Evolutionary conservation across 2,888 invertebrate genomes (phyloP).

Genomic region (Ganaspis brasiliensis): DNA sequence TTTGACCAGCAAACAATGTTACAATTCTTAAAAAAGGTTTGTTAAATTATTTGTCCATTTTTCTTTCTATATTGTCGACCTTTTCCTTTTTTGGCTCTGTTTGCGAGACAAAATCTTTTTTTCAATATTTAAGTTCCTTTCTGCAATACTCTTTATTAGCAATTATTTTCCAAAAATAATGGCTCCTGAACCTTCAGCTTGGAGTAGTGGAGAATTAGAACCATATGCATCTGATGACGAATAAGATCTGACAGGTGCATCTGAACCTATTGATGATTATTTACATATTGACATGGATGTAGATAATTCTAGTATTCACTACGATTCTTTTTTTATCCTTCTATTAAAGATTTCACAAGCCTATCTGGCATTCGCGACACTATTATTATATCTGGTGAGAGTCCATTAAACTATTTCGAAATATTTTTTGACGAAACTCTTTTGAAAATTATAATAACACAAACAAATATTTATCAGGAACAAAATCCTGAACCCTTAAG

Average conservation of each 20-base stretch:
- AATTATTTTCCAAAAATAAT: neutral
- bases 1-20: too few species aligned
- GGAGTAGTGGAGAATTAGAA: slow-evolving; percentile 39
- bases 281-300: neutral
- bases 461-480: slow-evolving; percentile 41
- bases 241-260: neutral
- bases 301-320: slow-evolving; percentile 6
- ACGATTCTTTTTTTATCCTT: slow-evolving; percentile 30
- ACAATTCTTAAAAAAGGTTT: too few species aligned
- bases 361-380: slow-evolving; percentile 29
- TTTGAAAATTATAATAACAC: slow-evolving; percentile 18
- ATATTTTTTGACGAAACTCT: neutral
- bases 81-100: too few species aligned
- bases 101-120: too few species aligned
- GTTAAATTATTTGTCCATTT: too few species aligned
- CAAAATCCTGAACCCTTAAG: slow-evolving; percentile 36
- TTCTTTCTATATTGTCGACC: too few species aligned
- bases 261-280: neutral
- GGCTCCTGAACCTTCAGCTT: neutral
- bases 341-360: slow-evolving; percentile 34
- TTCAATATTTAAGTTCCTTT: too few species aligned
- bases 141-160: neutral
- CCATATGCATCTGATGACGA: slow-evolving; percentile 39
- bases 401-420: slow-evolving; percentile 36
- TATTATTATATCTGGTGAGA: slow-evolving; percentile 21